Base-by-base conservation (phyloP, 2,113 vertebrate genomes). In the Cairina moschata region DNA sequence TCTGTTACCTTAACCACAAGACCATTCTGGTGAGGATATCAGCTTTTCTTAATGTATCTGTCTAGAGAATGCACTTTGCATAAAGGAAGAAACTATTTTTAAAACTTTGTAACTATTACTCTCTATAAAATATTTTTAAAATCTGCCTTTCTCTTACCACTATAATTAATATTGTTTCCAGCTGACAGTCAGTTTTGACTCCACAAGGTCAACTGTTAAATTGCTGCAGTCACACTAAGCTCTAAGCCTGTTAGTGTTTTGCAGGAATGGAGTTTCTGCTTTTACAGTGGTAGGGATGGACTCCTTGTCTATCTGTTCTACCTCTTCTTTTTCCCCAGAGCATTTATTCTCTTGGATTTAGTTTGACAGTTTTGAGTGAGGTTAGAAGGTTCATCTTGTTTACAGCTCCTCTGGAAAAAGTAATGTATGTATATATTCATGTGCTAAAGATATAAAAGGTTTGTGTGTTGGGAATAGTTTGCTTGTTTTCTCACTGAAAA, bases 151-250 rank as follows among this genome's bases (percentile, higher is more conserved):
- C 67, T 88, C 36, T 17, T 38, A 13, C 32, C 26, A 8, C 56
- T 63, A 1, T 83, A 83, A 94, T 96, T 93, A 77, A 76, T 83
- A 75, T 85, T 84, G 76, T 87, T 93, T 92, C 93, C 82, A 90
- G 68, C 73, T 86, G 84, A 83, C 0, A 1, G 62, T 40, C 3
- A 4, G 31, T 80, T 92, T 69, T 80, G 60, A 42, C 85, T 90
- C 81, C 7, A 18, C 93, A 95, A 97, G 93, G 95, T 96, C 96
- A 94, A 31, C 63, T 69, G 66, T 34, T 91, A 91, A 96, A 96
- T 92, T 79, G 84, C 81, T 93, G 76, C 69, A 79, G 79, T 81
- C 91, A 95, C 82, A 72, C 76, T 14, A 28, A 92, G 42, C 69
- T 67, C 85, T 88, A 90, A 94, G 85, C 89, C 69, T 89, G 92